A percentile compares a stretch with the other conserved stretches of the same genome.
phyloP scores from a whole-genome alignment of 2,888 invertebrate species.

The Diachrysia chrysitis region DNA sequence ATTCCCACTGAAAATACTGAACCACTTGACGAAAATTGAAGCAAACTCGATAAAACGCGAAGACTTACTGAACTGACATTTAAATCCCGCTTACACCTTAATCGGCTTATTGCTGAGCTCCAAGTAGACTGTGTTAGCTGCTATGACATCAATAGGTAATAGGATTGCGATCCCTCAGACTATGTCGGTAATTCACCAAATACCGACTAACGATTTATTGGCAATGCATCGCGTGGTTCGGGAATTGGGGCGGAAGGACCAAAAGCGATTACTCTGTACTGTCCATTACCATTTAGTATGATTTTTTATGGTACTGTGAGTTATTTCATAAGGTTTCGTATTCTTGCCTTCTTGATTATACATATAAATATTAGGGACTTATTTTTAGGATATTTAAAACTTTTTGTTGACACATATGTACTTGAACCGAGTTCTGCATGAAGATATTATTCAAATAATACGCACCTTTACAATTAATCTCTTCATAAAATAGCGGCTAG shows the following conservation, averaged over 20 bases:
- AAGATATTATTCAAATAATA: not conserved
- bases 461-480: not conserved
- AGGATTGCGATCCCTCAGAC: slow-evolving; percentile 54
- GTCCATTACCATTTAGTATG: not conserved
- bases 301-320: not conserved
- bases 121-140: slow-evolving; percentile 16
- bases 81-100: slow-evolving; percentile 45
- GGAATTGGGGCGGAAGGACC: slow-evolving; percentile 1
- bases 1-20: slow-evolving; percentile 13
- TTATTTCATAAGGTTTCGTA: not conserved
- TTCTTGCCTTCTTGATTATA: too few species aligned
- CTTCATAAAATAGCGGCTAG: too few species aligned
- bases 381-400: too few species aligned
- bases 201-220: slow-evolving; percentile 28
- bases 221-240: slow-evolving; percentile 16
- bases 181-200: slow-evolving; percentile 34
- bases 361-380: too few species aligned
- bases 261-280: not conserved
- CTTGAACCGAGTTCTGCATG: not conserved
- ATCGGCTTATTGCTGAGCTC: slow-evolving; percentile 52
- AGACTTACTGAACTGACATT: slow-evolving; percentile 40
- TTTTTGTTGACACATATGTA: too few species aligned
- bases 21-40: slow-evolving; percentile 37
- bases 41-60: slow-evolving; percentile 33
- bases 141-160: slow-evolving; percentile 46